Conservation (phyloP, 2,888 invertebrate species). For the Apodemia hepburni region DNA sequence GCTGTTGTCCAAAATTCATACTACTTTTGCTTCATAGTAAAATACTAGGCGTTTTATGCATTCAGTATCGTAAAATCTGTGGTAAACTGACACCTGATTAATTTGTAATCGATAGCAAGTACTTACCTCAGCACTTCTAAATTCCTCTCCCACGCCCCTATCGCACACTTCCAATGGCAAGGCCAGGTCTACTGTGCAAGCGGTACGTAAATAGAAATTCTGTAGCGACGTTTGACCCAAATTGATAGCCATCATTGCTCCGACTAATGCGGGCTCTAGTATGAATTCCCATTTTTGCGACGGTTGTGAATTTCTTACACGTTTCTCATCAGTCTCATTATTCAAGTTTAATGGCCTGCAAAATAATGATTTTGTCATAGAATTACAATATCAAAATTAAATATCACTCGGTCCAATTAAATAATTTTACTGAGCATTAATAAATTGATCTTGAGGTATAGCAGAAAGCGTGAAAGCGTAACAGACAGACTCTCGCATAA, state of each 20-base stretch:
- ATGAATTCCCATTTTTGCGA: conserved; percentile 71
- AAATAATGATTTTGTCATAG: conserved; percentile 1
- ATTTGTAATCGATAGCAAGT: background rate
- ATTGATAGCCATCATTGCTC: conserved; percentile 81
- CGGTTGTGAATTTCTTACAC: conserved; percentile 24
- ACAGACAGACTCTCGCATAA: no score
- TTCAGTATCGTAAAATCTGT: no score
- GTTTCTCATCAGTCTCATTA: conserved; percentile 34
- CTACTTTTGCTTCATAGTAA: no score
- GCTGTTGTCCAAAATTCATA: no score
- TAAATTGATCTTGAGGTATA: no score
- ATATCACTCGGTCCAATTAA: no score
- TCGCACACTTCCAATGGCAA: conserved; percentile 82
- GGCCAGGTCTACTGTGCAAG: conserved; percentile 85
- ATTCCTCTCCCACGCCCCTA: conserved; percentile 68
- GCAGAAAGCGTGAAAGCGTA: no score
- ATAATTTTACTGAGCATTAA: no score
- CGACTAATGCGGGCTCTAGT: conserved; percentile 85
- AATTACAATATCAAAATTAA: no score
- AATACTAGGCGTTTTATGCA: no score
- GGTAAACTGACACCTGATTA: background rate
- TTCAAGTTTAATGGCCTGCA: conserved; percentile 37
- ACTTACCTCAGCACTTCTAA: conserved; percentile 55
- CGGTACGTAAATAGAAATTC: conserved; percentile 87
- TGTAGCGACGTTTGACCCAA: conserved; percentile 85